phyloP scores from a whole-genome alignment of 2,113 vertebrate genomes.

The Anas platyrhynchos region DNA sequence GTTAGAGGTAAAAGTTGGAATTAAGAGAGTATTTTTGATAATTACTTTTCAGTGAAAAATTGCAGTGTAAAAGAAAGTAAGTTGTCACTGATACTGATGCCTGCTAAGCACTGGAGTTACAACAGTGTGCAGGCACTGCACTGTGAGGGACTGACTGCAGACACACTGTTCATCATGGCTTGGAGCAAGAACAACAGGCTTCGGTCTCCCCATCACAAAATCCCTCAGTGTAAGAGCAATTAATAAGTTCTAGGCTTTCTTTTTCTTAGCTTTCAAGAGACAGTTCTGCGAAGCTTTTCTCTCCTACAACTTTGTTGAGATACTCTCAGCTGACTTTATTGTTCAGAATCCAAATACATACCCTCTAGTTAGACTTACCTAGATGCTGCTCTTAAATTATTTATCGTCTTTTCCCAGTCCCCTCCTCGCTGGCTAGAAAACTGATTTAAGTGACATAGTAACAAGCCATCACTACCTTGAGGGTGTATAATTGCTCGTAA shows the following conservation, averaged over 20 bases:
- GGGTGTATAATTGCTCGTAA: not conserved
- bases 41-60: not conserved
- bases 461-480: not conserved
- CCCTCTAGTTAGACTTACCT: not conserved
- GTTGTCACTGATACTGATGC: accelerated
- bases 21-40: not conserved
- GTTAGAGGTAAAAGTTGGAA: not conserved
- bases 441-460: not conserved
- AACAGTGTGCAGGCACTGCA: not conserved
- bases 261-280: not conserved
- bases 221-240: accelerated
- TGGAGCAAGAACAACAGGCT: not conserved
- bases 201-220: not conserved
- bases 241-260: not conserved
- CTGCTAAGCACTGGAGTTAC: not conserved
- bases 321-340: not conserved
- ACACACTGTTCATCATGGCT: not conserved
- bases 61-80: not conserved
- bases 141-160: not conserved
- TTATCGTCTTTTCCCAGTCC: not conserved
- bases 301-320: not conserved
- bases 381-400: not conserved
- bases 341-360: not conserved
- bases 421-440: not conserved
- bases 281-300: not conserved